Base-by-base conservation (phyloP, 2,797 vertebrate species). In the Eospalax fontanierii region DNA sequence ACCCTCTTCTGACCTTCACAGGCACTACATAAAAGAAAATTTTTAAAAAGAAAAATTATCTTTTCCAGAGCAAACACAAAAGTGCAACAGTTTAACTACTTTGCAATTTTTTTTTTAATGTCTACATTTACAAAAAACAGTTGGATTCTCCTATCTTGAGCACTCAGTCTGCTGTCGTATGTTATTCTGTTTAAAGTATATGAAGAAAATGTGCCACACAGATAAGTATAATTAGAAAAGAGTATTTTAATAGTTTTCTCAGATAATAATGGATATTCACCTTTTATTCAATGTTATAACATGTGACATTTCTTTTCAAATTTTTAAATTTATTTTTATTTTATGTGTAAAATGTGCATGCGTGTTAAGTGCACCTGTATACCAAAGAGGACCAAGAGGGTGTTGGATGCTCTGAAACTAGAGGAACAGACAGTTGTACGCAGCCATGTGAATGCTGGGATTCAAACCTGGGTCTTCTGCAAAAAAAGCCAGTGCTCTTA, bases 211-310 rank as follows among this genome's bases (percentile, higher is more conserved):
- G 57, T 59, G 35, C 57, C 33, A n/a, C 7, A 61, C 0, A 93
- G 19, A 79, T n/a, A 96, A 35, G 11, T 59, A 84, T 70, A 92
- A 90, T 2, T 70, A 28, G 74, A 81, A 94, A 92, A 89, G 65
- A 97, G 3, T 89, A 92, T 73, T 94, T 94, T 86, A 92, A 84
- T 46, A 71, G 22, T 12, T 18, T 78, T 94, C 79, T 84, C 61
- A 73, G 26, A 87, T 91, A 91, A 93, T 68, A 90, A 87, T 89
- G 30, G 38, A 59, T 90, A 93, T 43, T 93, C 40, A 71, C 26
- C 80, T 90, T 93, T 94, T 90, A 96, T 57, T 95, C 87, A 90
- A 91, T 19, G 86, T 24, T 68, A 90, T 61, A 93, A 92, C 82
- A 96, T 91, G 61, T 88, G 70, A 54, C 50, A 10, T 9, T 54